Evolutionary conservation across 2,888 invertebrate species (phyloP), one percentile per base, ranked within the genome.

Genomic region (Timema podura): DNA sequence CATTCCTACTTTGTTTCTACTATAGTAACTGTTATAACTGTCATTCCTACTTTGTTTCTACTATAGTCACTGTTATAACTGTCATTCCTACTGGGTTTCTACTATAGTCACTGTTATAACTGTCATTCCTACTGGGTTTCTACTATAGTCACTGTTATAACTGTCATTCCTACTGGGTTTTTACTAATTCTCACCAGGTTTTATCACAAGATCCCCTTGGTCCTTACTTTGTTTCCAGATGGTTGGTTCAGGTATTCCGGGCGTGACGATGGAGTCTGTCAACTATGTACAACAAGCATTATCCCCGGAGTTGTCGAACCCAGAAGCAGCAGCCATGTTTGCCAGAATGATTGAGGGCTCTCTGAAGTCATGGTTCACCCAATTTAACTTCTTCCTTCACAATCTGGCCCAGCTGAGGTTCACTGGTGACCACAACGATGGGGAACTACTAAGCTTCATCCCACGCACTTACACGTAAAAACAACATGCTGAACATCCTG

Each of bases 371-470:
- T 90, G 91, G 87, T 98, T 96, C 79, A 97, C 98, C 0, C 97
- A 97, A 73, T 92, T 98, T 77, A 99, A 99, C 84, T 99, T 99
- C 84, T 98, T 99, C 84, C 85, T 98, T 67, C 99, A 99, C 84
- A 97, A 97, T 81, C 82, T 98, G 79, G 96, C 96, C 2, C 98
- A 98, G 80, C 83, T 96, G 77, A 86, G 96, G 75, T 96, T 96
- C 77, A 90, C 92, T 69, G 92, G 91, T n/a, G 95, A 95, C 74
- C 93, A 93, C 77, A 81, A 79, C 67, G 91, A 86, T 75, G 92
- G 89, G 48, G 91, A 92, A 75, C 82, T 96, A 13, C 83, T 99
- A 6, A 95, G 96, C 0, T 98, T 99, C 83, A 94, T 96, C 79
- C 96, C 97, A 0, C 89, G 95, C 75, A 91, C 93, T 64, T 97